phyloP scores from a whole-genome alignment of 2,888 invertebrate genomes.

The Vanessa cardui region DNA sequence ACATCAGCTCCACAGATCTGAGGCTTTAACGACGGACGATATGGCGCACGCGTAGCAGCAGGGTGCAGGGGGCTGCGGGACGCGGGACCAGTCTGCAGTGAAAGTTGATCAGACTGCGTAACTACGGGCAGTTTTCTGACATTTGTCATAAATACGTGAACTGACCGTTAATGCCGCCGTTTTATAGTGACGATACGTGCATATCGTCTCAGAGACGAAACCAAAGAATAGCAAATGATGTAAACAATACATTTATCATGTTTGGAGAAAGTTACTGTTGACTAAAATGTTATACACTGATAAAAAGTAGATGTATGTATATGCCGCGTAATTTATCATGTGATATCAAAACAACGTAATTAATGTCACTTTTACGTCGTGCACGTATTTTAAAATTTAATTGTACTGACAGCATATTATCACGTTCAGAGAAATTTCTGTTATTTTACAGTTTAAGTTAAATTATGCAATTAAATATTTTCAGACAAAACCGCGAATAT shows the following conservation, averaged over 20 bases:
- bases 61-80: conserved; percentile 30
- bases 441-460: conserved; percentile 4
- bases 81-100: conserved; percentile 55
- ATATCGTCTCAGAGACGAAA: conserved; percentile 4
- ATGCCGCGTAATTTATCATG: conserved; percentile 17
- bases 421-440: background rate
- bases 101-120: conserved; percentile 61
- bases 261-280: conserved; percentile 37
- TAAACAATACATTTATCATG: conserved; percentile 30
- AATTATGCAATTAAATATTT: conserved; percentile 20
- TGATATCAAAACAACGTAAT: conserved; percentile 21
- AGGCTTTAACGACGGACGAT: conserved; percentile 30
- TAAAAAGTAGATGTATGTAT: conserved; percentile 16
- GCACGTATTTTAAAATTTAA: conserved; percentile 1
- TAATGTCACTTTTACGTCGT: conserved; percentile 15
- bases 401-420: background rate
- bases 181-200: conserved; percentile 12
- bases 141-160: conserved; percentile 57
- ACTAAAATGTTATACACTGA: conserved; percentile 29
- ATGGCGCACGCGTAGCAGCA: conserved; percentile 41
- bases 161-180: conserved; percentile 43
- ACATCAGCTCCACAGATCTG: conserved; percentile 33
- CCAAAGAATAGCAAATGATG: conserved; percentile 16
- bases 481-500: conserved; percentile 42
- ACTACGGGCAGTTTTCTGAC: conserved; percentile 51